Conservation (phyloP, 2,888 invertebrate species). For the Melangyna quadrimaculata region DNA sequence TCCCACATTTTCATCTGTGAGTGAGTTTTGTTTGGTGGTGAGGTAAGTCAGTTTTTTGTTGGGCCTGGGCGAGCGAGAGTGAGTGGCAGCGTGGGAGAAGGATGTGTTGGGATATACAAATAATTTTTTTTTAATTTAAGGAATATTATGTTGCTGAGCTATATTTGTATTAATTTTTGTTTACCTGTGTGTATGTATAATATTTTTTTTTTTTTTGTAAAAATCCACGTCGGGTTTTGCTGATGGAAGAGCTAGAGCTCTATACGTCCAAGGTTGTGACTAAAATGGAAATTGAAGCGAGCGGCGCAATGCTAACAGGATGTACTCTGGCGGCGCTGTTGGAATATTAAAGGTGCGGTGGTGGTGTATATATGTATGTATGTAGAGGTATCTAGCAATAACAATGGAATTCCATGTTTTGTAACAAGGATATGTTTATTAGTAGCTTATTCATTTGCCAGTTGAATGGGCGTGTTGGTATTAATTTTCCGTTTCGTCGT, state of each 20-base stretch:
- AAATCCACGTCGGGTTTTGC: conserved; percentile 15
- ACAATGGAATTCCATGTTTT: conserved; percentile 64
- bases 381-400: neutral
- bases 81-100: conserved; percentile 3
- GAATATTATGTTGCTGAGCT: conserved; percentile 57
- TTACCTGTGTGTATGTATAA: conserved; percentile 3
- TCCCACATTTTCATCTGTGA: conserved; percentile 54
- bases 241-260: conserved; percentile 10
- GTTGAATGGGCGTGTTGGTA: conserved; percentile 64
- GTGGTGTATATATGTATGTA: neutral
- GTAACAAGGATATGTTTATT: conserved; percentile 69
- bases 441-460: conserved; percentile 65
- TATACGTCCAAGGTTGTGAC: conserved; percentile 67
- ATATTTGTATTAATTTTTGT: conserved; percentile 27
- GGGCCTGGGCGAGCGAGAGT: neutral
- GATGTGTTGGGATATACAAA: conserved; percentile 43
- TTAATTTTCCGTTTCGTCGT: conserved; percentile 67
- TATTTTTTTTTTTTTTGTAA: conserved; percentile 22
- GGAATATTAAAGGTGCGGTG: conserved; percentile 59
- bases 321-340: conserved; percentile 35
- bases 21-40: conserved; percentile 32
- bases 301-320: conserved; percentile 57
- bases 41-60: conserved; percentile 3
- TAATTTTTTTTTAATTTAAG: conserved; percentile 64
- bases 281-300: conserved; percentile 59